A percentile compares a stretch with the other conserved stretches of the same genome.
Evolutionary conservation across 1,140 invertebrate species (phyloP).

Genomic region (Pissodes strobi): DNA sequence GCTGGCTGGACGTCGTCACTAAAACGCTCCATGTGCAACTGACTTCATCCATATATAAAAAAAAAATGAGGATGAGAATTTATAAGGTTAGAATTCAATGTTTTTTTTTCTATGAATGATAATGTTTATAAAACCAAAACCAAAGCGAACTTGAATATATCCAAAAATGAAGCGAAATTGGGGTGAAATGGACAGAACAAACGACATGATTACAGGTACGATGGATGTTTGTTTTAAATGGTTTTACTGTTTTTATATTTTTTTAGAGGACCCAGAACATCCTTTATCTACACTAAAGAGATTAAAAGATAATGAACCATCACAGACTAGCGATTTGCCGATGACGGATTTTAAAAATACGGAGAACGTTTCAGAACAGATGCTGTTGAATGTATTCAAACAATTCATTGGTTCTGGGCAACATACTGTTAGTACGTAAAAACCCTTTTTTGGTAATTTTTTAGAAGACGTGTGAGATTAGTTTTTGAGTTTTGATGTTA

Average conservation of each 20-base stretch:
- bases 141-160: too few relatives aligned
- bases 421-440: too few relatives aligned
- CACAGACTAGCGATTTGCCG: background rate
- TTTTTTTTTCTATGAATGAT: too few relatives aligned
- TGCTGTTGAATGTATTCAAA: background rate
- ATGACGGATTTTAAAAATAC: background rate
- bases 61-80: too few relatives aligned
- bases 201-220: background rate
- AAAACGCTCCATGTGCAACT: too few relatives aligned
- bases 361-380: background rate
- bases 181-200: background rate
- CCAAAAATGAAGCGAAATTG: constrained; percentile 7
- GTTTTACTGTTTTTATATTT: background rate
- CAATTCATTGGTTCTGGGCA: background rate
- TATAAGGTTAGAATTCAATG: too few relatives aligned
- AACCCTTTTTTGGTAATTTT: too few relatives aligned
- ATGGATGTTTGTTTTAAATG: background rate
- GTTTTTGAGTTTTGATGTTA: too few relatives aligned
- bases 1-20: too few relatives aligned
- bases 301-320: background rate
- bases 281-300: background rate
- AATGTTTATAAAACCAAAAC: too few relatives aligned
- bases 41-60: too few relatives aligned
- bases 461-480: too few relatives aligned
- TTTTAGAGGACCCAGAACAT: background rate